Conservation (phyloP, 2,888 invertebrate species). For the Pardosa pseudoannulata region DNA sequence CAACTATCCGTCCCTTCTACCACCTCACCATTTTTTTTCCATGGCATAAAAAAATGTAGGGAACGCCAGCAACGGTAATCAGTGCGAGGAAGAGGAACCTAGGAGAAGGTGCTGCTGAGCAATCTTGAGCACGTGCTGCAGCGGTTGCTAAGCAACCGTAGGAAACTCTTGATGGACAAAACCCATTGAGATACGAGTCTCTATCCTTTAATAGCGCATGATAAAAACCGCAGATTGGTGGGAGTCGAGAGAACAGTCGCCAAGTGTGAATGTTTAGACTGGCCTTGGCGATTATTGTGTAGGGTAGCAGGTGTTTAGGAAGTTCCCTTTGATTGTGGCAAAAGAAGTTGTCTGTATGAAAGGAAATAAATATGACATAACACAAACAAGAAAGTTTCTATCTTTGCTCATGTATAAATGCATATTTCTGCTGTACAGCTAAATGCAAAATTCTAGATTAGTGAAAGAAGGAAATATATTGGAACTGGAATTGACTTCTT, state of each 20-base stretch:
- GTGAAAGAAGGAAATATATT: background rate
- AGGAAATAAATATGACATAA: background rate
- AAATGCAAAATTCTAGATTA: background rate
- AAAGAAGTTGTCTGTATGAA: background rate
- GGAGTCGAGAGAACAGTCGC: slow-evolving; percentile 18
- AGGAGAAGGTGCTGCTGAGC: background rate
- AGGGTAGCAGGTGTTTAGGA: slow-evolving; percentile 12
- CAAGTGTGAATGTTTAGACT: slow-evolving; percentile 4
- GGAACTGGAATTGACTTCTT: too few species aligned
- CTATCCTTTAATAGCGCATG: slow-evolving; percentile 42
- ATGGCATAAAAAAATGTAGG: slow-evolving; percentile 1
- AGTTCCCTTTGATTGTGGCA: slow-evolving; percentile 6
- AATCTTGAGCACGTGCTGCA: slow-evolving; percentile 43
- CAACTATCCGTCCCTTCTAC: background rate
- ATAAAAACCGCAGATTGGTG: slow-evolving; percentile 49
- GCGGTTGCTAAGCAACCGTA: slow-evolving; percentile 41
- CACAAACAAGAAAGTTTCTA: background rate
- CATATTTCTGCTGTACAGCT: background rate
- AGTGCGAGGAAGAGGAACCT: slow-evolving; percentile 4
- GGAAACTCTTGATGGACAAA: slow-evolving; percentile 44
- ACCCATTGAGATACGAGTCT: slow-evolving; percentile 24
- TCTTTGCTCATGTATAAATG: background rate
- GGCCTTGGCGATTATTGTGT: slow-evolving; percentile 22
- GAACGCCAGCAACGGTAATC: slow-evolving; percentile 5
- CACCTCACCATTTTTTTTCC: background rate